A percentile compares a stretch with the other conserved stretches of the same genome.
These are phyloP conservation scores for Euwallacea similis DNA, from an alignment of 1,140 invertebrate genomes.

Conservation along the genomic window DNA sequence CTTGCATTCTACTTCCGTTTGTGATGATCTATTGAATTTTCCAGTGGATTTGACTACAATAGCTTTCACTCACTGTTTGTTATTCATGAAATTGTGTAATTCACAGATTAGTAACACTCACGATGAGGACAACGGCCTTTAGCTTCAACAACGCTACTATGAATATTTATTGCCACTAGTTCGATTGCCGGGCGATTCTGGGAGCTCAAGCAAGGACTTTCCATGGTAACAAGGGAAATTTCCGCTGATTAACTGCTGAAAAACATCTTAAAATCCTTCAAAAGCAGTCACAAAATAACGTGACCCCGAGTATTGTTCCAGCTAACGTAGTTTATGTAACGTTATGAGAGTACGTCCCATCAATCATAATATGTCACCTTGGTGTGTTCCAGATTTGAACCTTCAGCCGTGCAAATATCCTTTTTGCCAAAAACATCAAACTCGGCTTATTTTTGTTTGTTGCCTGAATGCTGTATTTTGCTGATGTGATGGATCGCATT, in stretches of 20 bases:
- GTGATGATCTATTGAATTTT: conserved; percentile 6
- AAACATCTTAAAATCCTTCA: conserved; percentile 8
- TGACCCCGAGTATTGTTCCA: conserved; percentile 10
- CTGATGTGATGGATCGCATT: conserved; percentile 16
- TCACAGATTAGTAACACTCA: too few relatives aligned
- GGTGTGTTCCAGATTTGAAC: conserved; percentile 14
- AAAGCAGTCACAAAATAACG: neutral
- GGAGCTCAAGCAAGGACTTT: too few relatives aligned
- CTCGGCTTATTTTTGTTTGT: conserved; percentile 20
- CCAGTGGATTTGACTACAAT: too few relatives aligned
- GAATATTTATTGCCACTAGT: too few relatives aligned
- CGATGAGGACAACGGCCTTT: too few relatives aligned
- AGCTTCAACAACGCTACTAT: too few relatives aligned
- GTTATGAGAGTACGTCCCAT: conserved; percentile 9
- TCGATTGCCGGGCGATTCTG: too few relatives aligned
- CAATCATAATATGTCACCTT: conserved; percentile 26
- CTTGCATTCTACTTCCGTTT: neutral
- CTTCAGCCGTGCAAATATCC: conserved; percentile 22
- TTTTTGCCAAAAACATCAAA: conserved; percentile 16
- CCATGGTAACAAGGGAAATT: too few relatives aligned
- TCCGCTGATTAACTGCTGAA: neutral
- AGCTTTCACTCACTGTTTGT: too few relatives aligned
- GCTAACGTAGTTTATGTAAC: conserved; percentile 9
- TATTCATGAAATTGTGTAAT: too few relatives aligned
- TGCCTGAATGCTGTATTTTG: conserved; percentile 19